Base-by-base conservation (phyloP, 2,888 invertebrate species). In the Steinernema scapterisci region DNA sequence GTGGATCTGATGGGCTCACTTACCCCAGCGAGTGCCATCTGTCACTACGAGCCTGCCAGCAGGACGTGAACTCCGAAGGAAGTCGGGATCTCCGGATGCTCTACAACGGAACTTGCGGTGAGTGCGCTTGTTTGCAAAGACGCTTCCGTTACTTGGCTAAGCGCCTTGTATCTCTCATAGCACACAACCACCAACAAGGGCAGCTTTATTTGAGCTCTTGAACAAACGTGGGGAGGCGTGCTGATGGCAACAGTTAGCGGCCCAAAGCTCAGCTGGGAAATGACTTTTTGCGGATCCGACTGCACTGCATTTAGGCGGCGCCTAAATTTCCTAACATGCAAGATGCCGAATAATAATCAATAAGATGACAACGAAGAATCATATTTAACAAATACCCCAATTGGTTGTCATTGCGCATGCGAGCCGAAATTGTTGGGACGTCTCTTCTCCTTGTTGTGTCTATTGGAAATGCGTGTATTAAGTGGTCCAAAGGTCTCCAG, bases 21-120 rank as follows among this genome's bases (percentile, higher is more conserved):
- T 95, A 95, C 90, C 91, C 91, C 81, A 93, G 92, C 89, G 93
- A 94, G 88, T 95, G 95, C 89, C 92, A 93, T 85, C 91, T 95
- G 84, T 91, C 92, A 87, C 91, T 92, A 82, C 91, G 92, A 79
- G 92, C 94, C 72, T 95, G 95, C 90, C 91, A 25, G 16, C 9
- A 31, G 16, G 27, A 63, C 21, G 13, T 11, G 11, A 31, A 13
- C 27, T 31, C 63, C 27, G 13, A 91, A 78, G 9, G 9, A 38
- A 91, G 91, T 79, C 92, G 92, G 88, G 91, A 91, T 87, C 91
- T 91, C 86, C 91, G 94, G 87, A 90, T 91, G 81, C 91, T 93
- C 73, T 93, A 93, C 88, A 91, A 91, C 88, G 95, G 94, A 79
- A 92, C 93, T 86, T 95, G 95, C 88, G 93, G 95, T 95, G 89